Evolutionary conservation across 2,113 vertebrate species (phyloP), one percentile per base, ranked within the genome.

Genomic region (Coptodon rendalli): DNA sequence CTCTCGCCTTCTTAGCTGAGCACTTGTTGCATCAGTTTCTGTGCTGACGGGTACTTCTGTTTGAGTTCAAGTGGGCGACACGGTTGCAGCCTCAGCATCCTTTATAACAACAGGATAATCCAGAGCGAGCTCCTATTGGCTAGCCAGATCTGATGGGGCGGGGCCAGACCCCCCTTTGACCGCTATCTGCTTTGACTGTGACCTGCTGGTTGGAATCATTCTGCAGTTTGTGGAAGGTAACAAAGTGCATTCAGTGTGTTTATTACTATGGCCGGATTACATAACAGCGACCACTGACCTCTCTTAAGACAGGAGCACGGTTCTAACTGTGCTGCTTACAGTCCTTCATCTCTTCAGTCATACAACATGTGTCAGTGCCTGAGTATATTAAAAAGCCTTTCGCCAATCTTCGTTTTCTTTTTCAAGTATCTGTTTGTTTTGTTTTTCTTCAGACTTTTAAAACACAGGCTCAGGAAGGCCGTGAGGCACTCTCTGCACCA

Each of bases 101-200:
- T 96, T 96, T 96, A 96, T 95, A 93, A 40, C 10, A 56, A 78
- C 81, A 6, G 90, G 84, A 56, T 95, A 93, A 95, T 93, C 91
- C 90, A 73, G 1, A 19, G 43, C 50, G 81, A 2, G 38, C 22
- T 86, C 54, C 91, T 5, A 97, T 96, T 97, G 96, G 96, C 86
- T 84, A 85, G 3, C 10, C 3, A 17, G 10, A 12, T 3, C 16
- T 1, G 12, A 29, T 68, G 22, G 86, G 92, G 93, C 53, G 89
- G 90, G 90, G 87, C 84, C 92, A 19, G 80, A 10, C 7, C 2
- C 5, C 59, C 31, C 12, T 52, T 80, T 24, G 13, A 66, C 10
- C 61, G 79, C 78, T 50, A 54, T 73, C 45, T 38, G 22, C 36
- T 86, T 59, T 82, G 84, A 54, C 38, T 85, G 91, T 80, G 83